phyloP scores from a whole-genome alignment of 1,140 invertebrate genomes.

The Tribolium madens region DNA sequence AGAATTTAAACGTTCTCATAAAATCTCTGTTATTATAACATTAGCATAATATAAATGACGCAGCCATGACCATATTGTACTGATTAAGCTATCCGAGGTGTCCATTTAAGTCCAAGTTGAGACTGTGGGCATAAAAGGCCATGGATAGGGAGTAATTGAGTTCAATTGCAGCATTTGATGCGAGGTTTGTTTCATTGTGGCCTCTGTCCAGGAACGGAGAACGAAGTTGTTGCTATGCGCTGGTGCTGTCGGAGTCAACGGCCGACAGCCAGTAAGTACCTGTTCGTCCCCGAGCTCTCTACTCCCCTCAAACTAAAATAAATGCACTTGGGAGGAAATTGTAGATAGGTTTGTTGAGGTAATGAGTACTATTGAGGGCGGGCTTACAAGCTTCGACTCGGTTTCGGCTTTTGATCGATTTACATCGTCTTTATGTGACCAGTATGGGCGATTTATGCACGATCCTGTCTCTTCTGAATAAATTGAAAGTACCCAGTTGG shows the following conservation, averaged over 20 bases:
- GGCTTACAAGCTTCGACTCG: not conserved
- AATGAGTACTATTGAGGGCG: not conserved
- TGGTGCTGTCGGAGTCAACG: constrained; percentile 41
- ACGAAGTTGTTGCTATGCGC: constrained; percentile 43
- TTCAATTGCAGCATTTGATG: constrained; percentile 41
- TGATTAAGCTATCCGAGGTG: constrained; percentile 32
- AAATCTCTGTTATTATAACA: constrained; percentile 26
- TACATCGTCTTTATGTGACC: not conserved
- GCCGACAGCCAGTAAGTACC: constrained; percentile 45
- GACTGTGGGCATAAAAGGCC: constrained; percentile 40
- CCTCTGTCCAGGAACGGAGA: constrained; percentile 27
- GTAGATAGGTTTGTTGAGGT: constrained; percentile 4
- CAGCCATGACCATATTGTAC: constrained; percentile 14
- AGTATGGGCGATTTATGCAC: not conserved
- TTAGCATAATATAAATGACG: constrained; percentile 26
- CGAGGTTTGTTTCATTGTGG: constrained; percentile 33
- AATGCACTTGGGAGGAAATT: constrained; percentile 21
- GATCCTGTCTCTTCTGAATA: not conserved
- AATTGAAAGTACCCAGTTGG: not conserved
- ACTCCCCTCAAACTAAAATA: constrained; percentile 21
- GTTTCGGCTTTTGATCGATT: not conserved
- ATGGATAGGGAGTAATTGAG: constrained; percentile 41
- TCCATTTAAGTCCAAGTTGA: constrained; percentile 29
- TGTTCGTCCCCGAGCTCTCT: constrained; percentile 34
- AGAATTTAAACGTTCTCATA: constrained; percentile 24